Evolutionary conservation across 2,797 vertebrate species (phyloP).

Genomic region (Acanthurus leucopareius): DNA sequence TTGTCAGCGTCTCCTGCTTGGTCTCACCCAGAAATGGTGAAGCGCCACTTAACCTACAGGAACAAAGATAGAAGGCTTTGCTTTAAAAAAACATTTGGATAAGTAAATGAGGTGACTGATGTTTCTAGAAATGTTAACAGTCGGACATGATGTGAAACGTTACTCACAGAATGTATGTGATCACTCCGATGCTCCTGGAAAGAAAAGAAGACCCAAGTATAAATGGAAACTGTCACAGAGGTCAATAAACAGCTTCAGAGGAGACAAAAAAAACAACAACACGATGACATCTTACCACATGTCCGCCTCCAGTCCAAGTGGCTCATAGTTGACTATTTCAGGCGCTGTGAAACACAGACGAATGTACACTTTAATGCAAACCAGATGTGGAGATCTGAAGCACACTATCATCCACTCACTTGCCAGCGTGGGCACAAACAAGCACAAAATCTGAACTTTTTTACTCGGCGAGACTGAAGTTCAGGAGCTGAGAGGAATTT

Average conservation of each 20-base stretch:
- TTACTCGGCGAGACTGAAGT: not conserved
- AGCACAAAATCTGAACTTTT: not conserved
- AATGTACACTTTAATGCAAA: slow-evolving; percentile 59
- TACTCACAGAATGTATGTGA: slow-evolving; percentile 99
- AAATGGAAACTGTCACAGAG: slow-evolving; percentile 27
- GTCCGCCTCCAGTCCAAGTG: slow-evolving; percentile 96
- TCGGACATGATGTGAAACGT: not conserved
- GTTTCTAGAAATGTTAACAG: not conserved
- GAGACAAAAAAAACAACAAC: not conserved
- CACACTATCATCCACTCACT: not conserved
- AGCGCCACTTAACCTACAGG: slow-evolving; percentile 91
- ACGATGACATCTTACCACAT: slow-evolving; percentile 93
- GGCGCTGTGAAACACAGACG: slow-evolving; percentile 87
- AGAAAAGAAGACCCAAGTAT: slow-evolving; percentile 49
- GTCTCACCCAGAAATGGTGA: slow-evolving; percentile 97
- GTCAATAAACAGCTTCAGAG: slow-evolving; percentile 10
- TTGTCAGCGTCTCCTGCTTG: slow-evolving; percentile 97
- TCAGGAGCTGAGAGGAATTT: not conserved
- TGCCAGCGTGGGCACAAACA: slow-evolving; percentile 11
- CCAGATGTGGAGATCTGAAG: slow-evolving; percentile 65
- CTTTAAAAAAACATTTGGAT: not conserved
- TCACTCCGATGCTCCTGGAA: slow-evolving; percentile 96
- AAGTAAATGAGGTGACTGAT: not conserved
- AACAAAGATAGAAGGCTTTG: not conserved
- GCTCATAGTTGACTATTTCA: slow-evolving; percentile 98